Percentiles rank a stretch among this genome's conserved stretches.
phyloP scores from a whole-genome alignment of 2,113 vertebrate genomes.

The Scolopax mira region DNA sequence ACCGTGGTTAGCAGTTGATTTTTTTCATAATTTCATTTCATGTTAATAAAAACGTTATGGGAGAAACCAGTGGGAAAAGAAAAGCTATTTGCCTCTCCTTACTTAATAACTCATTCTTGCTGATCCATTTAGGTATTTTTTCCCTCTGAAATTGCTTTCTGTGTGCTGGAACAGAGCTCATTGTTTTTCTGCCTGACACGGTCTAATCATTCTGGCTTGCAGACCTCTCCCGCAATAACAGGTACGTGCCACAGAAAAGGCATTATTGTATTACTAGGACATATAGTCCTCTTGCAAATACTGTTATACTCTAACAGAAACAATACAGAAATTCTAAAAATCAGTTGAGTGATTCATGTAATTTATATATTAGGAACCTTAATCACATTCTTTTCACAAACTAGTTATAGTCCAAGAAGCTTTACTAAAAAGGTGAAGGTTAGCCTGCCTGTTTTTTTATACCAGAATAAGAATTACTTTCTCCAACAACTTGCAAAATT shows the following conservation, averaged over 20 bases:
- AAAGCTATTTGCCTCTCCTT: background rate
- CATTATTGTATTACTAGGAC: background rate
- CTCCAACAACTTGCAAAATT: background rate
- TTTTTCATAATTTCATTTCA: background rate
- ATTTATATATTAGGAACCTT: background rate
- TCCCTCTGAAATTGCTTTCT: conserved; percentile 27
- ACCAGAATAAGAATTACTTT: background rate
- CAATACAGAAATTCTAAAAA: background rate
- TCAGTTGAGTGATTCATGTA: background rate
- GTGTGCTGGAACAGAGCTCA: background rate
- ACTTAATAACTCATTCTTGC: background rate
- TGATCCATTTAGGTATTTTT: background rate
- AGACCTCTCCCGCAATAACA: background rate
- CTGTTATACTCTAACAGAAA: background rate
- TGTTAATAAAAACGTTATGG: background rate
- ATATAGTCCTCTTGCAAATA: background rate
- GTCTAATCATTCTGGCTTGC: background rate
- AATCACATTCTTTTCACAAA: background rate
- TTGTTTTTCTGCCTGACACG: conserved; percentile 45
- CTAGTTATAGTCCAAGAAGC: background rate
- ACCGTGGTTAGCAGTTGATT: background rate
- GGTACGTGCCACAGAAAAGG: background rate
- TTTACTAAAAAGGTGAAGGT: background rate
- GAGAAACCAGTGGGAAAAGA: background rate
- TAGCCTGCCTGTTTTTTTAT: background rate